Conservation (phyloP, 92 coral and sea anemone genomes). For the Palythoa grandiflora region DNA sequence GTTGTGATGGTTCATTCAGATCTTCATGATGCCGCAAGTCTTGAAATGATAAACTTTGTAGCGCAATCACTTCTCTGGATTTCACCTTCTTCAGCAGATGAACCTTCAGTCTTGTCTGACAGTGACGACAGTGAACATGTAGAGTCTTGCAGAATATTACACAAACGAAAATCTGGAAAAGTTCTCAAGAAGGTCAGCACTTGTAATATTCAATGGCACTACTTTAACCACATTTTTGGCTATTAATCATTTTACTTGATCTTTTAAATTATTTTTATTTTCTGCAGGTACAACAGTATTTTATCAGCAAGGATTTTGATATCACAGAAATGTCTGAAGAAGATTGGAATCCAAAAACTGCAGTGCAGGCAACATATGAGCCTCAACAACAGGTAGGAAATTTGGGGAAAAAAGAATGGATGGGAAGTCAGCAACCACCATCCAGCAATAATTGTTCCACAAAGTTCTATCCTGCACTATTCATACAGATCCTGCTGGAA, state of each 20-base stretch:
- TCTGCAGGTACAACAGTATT: constrained; percentile 62
- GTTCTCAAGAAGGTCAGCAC: constrained; percentile 30
- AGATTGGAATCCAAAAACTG: constrained; percentile 44
- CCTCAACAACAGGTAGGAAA: neutral
- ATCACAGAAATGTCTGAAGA: constrained; percentile 73
- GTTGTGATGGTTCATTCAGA: constrained; percentile 36
- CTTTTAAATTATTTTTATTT: neutral
- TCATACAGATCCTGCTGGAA: too few relatives aligned
- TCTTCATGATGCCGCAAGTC: constrained; percentile 21
- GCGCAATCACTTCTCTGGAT: constrained; percentile 30
- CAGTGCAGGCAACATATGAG: constrained; percentile 1
- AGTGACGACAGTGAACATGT: neutral
- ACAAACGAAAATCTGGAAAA: constrained; percentile 48
- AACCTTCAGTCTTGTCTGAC: neutral
- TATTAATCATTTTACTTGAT: too few relatives aligned
- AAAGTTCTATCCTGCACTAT: too few relatives aligned
- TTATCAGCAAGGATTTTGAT: constrained; percentile 54
- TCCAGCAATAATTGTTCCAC: too few relatives aligned
- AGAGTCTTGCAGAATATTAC: constrained; percentile 24
- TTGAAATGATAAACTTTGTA: constrained; percentile 35
- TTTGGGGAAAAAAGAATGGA: neutral
- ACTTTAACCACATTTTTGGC: too few relatives aligned
- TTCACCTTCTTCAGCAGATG: neutral
- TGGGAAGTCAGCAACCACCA: neutral
- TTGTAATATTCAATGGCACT: neutral